Evolutionary conservation across 2,113 vertebrate species (phyloP).

Genomic region (Elephas maximus): DNA sequence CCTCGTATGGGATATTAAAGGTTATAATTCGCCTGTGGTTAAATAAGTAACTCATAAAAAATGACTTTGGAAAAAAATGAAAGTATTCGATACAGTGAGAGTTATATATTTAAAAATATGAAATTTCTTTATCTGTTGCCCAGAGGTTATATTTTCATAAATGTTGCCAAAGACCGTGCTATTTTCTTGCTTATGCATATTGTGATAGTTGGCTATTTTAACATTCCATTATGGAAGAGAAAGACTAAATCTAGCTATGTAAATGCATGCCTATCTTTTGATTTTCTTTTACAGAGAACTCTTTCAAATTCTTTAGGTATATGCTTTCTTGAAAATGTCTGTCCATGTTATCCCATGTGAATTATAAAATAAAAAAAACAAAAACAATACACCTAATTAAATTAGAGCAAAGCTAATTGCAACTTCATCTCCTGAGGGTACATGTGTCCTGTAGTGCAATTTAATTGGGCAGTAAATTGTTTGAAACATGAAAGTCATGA

Average conservation of each 20-base stretch:
- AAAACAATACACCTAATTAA: slow-evolving; percentile 8
- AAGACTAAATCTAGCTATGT: slow-evolving; percentile 21
- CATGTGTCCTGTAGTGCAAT: neutral
- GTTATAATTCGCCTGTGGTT: slow-evolving; percentile 13
- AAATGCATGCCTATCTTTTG: slow-evolving; percentile 38
- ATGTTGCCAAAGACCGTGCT: slow-evolving; percentile 31
- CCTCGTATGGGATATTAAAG: slow-evolving; percentile 18
- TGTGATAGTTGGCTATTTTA: slow-evolving; percentile 52
- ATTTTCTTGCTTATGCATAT: slow-evolving; percentile 30
- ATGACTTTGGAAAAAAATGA: slow-evolving; percentile 29
- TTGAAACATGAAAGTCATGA: slow-evolving; percentile 36
- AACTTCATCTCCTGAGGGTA: neutral
- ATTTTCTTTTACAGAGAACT: neutral
- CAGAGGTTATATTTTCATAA: slow-evolving; percentile 43
- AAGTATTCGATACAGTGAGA: neutral
- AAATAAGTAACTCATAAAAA: slow-evolving; percentile 57
- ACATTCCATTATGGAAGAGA: slow-evolving; percentile 36
- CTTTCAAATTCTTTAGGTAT: slow-evolving; percentile 40
- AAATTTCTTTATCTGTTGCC: neutral
- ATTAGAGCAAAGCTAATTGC: neutral
- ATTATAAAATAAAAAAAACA: neutral
- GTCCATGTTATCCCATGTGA: neutral
- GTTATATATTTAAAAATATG: slow-evolving; percentile 31
- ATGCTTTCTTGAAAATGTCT: neutral
- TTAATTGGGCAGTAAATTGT: neutral